Conservation (phyloP, 2,888 invertebrate species). For the Pristionchus entomophagus region DNA sequence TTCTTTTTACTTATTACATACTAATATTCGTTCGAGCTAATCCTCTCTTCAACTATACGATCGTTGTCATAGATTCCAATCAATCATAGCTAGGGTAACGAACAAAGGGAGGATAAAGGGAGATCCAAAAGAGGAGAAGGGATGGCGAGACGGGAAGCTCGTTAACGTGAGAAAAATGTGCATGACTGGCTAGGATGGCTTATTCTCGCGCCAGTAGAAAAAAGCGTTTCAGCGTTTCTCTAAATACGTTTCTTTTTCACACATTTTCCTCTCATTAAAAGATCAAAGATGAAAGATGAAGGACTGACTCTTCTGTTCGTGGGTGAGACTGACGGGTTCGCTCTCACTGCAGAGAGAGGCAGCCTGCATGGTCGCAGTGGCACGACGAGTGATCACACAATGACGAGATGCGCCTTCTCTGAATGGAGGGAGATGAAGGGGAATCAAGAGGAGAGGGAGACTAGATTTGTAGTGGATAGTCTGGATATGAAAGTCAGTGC, state of each 20-base stretch:
- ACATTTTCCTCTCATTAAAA: not conserved
- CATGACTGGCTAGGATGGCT: no score
- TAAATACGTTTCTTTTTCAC: no score
- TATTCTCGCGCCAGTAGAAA: no score
- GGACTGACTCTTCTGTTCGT: slow-evolving; percentile 38
- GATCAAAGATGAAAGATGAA: not conserved
- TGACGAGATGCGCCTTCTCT: not conserved
- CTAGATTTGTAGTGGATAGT: no score
- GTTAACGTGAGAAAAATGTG: not conserved
- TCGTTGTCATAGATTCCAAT: slow-evolving; percentile 11
- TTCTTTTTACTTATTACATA: not conserved
- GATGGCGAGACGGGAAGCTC: not conserved
- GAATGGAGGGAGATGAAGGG: no score
- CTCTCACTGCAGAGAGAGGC: slow-evolving; percentile 44
- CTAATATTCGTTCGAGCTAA: not conserved
- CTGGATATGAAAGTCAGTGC: no score
- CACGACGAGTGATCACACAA: slow-evolving; percentile 24
- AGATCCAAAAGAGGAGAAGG: slow-evolving; percentile 19
- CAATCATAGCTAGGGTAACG: not conserved
- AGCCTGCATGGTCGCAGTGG: not conserved
- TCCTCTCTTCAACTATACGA: no score
- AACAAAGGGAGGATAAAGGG: not conserved
- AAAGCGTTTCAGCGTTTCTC: no score
- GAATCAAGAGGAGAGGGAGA: no score
- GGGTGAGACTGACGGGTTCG: slow-evolving; percentile 39